Base-by-base conservation (phyloP, 2,888 invertebrate species). In the Petrolisthes cinctipes region DNA sequence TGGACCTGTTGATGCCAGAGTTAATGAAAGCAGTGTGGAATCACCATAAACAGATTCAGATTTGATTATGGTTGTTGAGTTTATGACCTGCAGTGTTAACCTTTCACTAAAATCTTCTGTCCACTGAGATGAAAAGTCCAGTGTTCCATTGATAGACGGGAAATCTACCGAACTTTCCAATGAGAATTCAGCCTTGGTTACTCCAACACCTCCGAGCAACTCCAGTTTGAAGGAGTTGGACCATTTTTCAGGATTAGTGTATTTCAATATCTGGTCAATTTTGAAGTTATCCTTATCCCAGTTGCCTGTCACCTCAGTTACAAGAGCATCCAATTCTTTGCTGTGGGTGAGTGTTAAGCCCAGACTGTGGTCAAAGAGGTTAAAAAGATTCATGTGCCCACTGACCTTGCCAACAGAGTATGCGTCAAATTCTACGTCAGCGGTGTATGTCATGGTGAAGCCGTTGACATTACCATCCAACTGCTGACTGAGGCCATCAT, bases 401-500 rank as follows among this genome's bases (percentile, higher is more conserved):
- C 76, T 66, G 51, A 73, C 81, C 14, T 66, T 84, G 6, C 20
- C 23, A 6, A 76, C n/a, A 23, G 53, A 14, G 17, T 75, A 23
- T 11, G 81, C 7, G 76, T 84, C 81, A 83, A 79, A 83, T 54
- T 53, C 54, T 23, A 73, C 7, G 54, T 84, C 73, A n/a, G 81
- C 53, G 23, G 75, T 71, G 75, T 84, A 84, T 5, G 81, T 84
- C 17, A 88, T 37, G 7, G 83, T 79, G 54, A 88, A 61, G 9
- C 80, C 81, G 68, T 88, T 88, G 9, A 88, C 61, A 9, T 83
- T 75, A 20, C 83, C 87, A 14, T 88, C 84, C 20, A 88, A 56
- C 51, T 84, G 54, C 14, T 88, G 84, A 5, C 14, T 76, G 23
- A 75, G 80, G 17, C 83, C 84, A 54, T 68, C 75, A 5, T 71